Percentiles rank a stretch among this genome's conserved stretches.
Conservation (phyloP, 2,888 invertebrate species). For the Apodemia duryi region DNA sequence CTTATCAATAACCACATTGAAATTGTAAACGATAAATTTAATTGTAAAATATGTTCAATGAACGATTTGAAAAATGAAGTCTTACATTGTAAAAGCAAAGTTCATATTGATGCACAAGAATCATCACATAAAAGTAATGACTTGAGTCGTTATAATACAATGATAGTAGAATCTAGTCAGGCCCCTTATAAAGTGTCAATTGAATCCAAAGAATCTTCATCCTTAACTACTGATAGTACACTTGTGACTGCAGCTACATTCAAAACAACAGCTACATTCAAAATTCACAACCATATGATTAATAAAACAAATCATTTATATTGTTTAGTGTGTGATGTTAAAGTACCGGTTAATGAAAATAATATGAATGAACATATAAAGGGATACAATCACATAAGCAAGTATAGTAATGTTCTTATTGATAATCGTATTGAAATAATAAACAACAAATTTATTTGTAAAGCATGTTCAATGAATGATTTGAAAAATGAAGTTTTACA, state of each 20-base stretch:
- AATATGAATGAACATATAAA: constrained; percentile 1
- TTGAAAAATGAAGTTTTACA: constrained; percentile 12
- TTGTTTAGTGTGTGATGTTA: constrained; percentile 3
- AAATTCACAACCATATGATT: background rate
- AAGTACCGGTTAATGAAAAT: background rate
- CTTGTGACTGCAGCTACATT: background rate
- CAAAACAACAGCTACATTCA: background rate
- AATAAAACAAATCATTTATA: background rate
- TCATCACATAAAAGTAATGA: background rate
- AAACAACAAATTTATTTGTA: background rate
- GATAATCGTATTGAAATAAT: background rate
- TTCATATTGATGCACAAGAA: background rate
- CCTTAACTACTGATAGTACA: background rate
- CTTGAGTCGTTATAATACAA: no score
- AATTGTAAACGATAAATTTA: background rate
- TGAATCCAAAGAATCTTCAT: background rate
- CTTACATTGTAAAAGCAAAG: constrained; percentile 13
- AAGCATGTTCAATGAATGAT: background rate
- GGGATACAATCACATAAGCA: background rate
- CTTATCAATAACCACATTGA: background rate
- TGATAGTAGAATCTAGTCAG: background rate
- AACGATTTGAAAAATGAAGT: constrained; percentile 11
- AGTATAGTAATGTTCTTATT: background rate
- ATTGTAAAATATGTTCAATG: constrained; percentile 2
- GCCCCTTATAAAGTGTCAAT: background rate